A percentile compares a stretch with the other conserved stretches of the same genome.
Conservation (phyloP, 2,113 vertebrate genomes). For the Paramisgurnus dabryanus region DNA sequence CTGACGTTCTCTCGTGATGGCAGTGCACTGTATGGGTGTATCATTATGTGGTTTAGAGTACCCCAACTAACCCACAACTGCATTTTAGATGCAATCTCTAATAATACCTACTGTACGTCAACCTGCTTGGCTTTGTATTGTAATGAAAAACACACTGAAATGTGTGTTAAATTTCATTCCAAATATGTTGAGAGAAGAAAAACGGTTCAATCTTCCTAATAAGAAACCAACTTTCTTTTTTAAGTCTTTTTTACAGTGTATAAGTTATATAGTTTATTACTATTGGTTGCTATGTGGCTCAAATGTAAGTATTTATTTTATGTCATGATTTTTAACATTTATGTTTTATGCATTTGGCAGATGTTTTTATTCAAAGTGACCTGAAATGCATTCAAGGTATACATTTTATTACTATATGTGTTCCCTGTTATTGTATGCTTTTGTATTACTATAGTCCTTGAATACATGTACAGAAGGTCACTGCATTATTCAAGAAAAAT, state of each 20-base stretch:
- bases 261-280: not conserved
- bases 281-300: no score
- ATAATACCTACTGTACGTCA: conserved; percentile 21
- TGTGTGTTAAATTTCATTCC: not conserved
- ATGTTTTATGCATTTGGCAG: no score
- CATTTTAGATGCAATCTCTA: conserved; percentile 38
- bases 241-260: not conserved
- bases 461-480: not conserved
- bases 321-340: no score
- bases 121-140: conserved; percentile 9
- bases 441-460: no score
- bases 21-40: conserved; percentile 53
- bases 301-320: no score
- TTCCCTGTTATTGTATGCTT: no score
- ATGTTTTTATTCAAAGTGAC: no score
- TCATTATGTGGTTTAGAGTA: conserved; percentile 57
- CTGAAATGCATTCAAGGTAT: no score
- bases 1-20: conserved; percentile 64
- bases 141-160: not conserved
- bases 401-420: no score
- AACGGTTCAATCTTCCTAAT: not conserved
- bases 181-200: not conserved
- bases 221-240: not conserved
- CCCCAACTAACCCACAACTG: conserved; percentile 14
- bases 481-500: conserved; percentile 12